Conservation (phyloP, 2,113 vertebrate species). For the Rhizomys pruinosus region DNA sequence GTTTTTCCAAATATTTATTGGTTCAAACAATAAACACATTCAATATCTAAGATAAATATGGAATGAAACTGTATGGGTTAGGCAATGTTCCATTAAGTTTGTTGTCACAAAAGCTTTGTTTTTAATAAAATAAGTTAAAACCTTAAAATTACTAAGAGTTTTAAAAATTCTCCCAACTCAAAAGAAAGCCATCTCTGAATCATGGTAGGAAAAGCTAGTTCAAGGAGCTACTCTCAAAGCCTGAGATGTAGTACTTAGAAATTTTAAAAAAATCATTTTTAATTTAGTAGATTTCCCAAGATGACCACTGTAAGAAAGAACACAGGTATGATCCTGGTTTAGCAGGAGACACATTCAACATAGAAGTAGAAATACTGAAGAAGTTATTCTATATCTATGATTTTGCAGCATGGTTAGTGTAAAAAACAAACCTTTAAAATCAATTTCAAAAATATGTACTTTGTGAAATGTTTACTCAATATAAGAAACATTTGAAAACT, state of each 20-base stretch:
- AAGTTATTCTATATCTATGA: constrained; percentile 6
- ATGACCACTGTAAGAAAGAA: not conserved
- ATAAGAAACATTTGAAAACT: constrained; percentile 25
- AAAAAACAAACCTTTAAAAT: constrained; percentile 44
- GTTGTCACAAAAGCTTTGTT: constrained; percentile 17
- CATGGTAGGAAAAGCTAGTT: constrained; percentile 13
- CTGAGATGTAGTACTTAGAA: constrained; percentile 24
- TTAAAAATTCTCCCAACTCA: not conserved
- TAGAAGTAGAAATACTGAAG: not conserved
- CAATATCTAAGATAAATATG: not conserved
- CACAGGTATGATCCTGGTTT: not conserved
- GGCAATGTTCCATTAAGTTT: not conserved
- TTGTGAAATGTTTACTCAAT: constrained; percentile 31
- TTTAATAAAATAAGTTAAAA: constrained; percentile 13
- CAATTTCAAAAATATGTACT: not conserved
- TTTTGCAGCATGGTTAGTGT: not conserved
- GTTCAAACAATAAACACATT: not conserved
- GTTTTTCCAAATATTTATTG: constrained; percentile 53
- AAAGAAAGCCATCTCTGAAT: not conserved
- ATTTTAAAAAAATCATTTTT: not conserved
- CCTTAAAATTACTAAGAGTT: not conserved
- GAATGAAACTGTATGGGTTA: not conserved
- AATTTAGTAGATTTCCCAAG: constrained; percentile 19
- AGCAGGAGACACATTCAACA: not conserved
- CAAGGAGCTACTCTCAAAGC: constrained; percentile 4